Evolutionary conservation across 2,888 invertebrate species (phyloP).

Genomic region (Cryptus viduatorius): DNA sequence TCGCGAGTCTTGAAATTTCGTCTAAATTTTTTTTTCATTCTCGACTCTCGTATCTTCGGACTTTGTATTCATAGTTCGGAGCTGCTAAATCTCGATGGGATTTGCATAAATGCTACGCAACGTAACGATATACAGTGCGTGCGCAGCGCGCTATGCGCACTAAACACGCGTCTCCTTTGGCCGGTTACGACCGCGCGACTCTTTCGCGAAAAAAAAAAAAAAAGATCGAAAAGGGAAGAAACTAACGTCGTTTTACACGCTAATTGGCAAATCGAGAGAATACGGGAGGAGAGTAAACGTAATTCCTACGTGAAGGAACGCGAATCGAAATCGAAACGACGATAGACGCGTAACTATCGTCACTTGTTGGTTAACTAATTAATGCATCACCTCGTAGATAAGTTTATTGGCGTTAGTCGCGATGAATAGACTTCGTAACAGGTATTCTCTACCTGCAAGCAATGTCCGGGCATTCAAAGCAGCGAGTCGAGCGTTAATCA

Average conservation of each 20-base stretch:
- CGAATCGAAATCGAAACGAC: constrained; percentile 14
- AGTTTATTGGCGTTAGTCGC: not conserved
- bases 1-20: not conserved
- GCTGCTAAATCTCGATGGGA: not conserved
- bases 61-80: constrained; percentile 37
- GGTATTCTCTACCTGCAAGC: constrained; percentile 26
- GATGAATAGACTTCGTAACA: constrained; percentile 9
- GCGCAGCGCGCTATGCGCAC: constrained; percentile 56
- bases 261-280: not conserved
- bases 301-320: constrained; percentile 10
- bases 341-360: constrained; percentile 40
- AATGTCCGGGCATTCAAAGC: constrained; percentile 50
- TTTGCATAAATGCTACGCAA: not conserved
- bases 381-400: constrained; percentile 31
- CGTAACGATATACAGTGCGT: constrained; percentile 41
- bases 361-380: constrained; percentile 37
- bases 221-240: not conserved
- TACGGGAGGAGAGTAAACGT: not conserved
- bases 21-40: not conserved
- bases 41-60: not conserved
- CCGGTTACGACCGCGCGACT: constrained; percentile 56
- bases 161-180: constrained; percentile 64
- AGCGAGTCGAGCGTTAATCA: constrained; percentile 52
- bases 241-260: constrained; percentile 8
- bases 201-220: constrained; percentile 14